Conservation (phyloP, 2,888 invertebrate species). For the Caenorhabditis angaria region DNA sequence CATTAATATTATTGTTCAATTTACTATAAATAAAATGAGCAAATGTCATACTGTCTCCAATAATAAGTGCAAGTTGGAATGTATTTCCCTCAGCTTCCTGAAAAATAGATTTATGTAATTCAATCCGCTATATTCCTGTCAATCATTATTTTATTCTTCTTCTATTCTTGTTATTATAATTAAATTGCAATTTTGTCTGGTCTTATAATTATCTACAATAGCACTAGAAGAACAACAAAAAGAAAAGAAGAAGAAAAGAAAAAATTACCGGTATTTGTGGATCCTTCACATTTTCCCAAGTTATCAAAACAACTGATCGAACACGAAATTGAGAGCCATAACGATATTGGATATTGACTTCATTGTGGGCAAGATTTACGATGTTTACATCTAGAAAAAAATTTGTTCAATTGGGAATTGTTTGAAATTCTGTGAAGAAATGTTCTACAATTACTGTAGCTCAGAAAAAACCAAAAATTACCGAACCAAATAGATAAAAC, state of each 20-base stretch:
- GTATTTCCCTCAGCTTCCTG: slow-evolving; percentile 55
- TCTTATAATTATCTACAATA: too few species aligned
- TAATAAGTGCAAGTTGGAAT: slow-evolving; percentile 71
- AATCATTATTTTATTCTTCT: too few species aligned
- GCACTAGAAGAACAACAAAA: neutral
- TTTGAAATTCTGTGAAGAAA: too few species aligned
- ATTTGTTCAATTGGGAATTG: too few species aligned
- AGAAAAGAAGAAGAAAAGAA: neutral
- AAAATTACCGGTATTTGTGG: slow-evolving; percentile 30
- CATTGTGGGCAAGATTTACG: slow-evolving; percentile 67
- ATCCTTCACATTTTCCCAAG: slow-evolving; percentile 66
- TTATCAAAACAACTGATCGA: slow-evolving; percentile 67
- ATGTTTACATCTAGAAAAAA: slow-evolving; percentile 61
- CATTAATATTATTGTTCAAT: slow-evolving; percentile 55
- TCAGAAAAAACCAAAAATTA: too few species aligned
- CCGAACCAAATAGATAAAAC: too few species aligned
- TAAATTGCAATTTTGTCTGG: too few species aligned
- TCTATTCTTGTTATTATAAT: too few species aligned
- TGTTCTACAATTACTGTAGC: too few species aligned
- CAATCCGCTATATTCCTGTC: neutral
- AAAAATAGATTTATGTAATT: neutral
- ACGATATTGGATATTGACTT: slow-evolving; percentile 72
- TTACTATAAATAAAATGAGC: slow-evolving; percentile 71
- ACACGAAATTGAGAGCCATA: slow-evolving; percentile 68
- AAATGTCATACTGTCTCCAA: slow-evolving; percentile 69